phyloP scores from a whole-genome alignment of 1,140 invertebrate genomes.

The Ruditapes philippinarum region DNA sequence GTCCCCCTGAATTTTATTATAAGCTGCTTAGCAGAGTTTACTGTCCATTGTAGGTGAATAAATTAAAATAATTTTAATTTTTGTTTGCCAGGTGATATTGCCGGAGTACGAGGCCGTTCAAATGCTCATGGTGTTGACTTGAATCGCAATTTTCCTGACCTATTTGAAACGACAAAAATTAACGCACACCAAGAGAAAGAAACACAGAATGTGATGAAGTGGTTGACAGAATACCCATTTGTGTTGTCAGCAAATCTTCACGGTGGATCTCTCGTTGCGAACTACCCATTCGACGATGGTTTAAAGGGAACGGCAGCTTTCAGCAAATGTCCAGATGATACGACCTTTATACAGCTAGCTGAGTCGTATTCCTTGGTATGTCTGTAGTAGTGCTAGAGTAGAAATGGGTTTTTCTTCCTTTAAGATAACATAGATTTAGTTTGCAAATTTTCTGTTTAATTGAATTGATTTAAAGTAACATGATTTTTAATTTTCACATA shows the following conservation, averaged over 20 bases:
- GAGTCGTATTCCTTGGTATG: conserved; percentile 92
- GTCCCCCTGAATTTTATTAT: too few relatives aligned
- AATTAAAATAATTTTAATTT: too few relatives aligned
- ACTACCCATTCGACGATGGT: conserved; percentile 93
- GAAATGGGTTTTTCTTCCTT: too few relatives aligned
- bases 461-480: too few relatives aligned
- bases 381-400: too few relatives aligned
- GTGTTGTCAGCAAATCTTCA: conserved; percentile 99
- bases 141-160: conserved; percentile 99
- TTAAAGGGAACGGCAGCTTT: conserved; percentile 77
- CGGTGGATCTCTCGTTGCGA: conserved; percentile 96
- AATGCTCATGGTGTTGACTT: conserved; percentile 96
- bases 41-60: too few relatives aligned
- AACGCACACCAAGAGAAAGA: conserved; percentile 96
- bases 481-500: too few relatives aligned
- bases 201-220: conserved; percentile 96
- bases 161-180: conserved; percentile 88
- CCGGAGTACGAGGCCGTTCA: conserved; percentile 89
- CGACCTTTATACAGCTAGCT: conserved; percentile 94
- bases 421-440: too few relatives aligned
- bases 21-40: too few relatives aligned
- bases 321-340: conserved; percentile 94
- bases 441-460: too few relatives aligned
- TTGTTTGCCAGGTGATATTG: conserved; percentile 74
- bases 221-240: conserved; percentile 95